Evolutionary conservation across 2,113 vertebrate genomes (phyloP), one percentile per base, ranked within the genome.

Genomic region (Mus spicilegus): DNA sequence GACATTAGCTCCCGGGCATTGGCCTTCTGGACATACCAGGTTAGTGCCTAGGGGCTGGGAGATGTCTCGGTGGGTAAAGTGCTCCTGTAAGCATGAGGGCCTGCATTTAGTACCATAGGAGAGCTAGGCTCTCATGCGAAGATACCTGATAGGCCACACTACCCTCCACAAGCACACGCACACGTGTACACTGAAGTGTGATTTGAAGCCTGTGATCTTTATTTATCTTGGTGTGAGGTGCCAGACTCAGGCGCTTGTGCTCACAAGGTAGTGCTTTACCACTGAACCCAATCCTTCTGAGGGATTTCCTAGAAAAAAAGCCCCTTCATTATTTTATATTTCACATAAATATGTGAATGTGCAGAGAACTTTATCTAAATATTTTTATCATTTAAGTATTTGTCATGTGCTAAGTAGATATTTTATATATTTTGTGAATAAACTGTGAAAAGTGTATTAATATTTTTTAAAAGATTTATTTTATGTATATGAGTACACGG

Each of bases 21-120:
- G 91, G 98, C 99, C 76, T 99, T 99, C 98, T 99, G 99, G 99
- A 99, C 98, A 14, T 99, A 99, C 49, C 99, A 99, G 99, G 99
- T 99, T 96, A 97, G 97, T 76, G 39, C 84, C 88, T 26, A 87
- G 30, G 72, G 81, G 14, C 14, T 61, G 81, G 7, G 76, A 11
- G 4, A 24, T 42, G 80, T 26, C 61, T 46, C 39, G 12, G 26
- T 33, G 26, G 7, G 28, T 33, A 49, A 67, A 49, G 42, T 49
- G 33, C 65, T 69, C 72, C 30, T 36, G 42, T 70, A 39, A 9
- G 33, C 20, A 10, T 61, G 56, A 82, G 36, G 36, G 7, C 22
- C 36, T 61, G 78, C n/a, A 54, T 16, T 58, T 8, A 58, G 54
- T 36, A 24, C 54, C 11, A 26, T 2, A 82, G 51, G 61, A 86